Percentiles rank a stretch among this genome's conserved stretches.
These are phyloP conservation scores for Rhynchotus rufescens DNA, from an alignment of 2,797 vertebrate genomes.

Conservation along the genomic window DNA sequence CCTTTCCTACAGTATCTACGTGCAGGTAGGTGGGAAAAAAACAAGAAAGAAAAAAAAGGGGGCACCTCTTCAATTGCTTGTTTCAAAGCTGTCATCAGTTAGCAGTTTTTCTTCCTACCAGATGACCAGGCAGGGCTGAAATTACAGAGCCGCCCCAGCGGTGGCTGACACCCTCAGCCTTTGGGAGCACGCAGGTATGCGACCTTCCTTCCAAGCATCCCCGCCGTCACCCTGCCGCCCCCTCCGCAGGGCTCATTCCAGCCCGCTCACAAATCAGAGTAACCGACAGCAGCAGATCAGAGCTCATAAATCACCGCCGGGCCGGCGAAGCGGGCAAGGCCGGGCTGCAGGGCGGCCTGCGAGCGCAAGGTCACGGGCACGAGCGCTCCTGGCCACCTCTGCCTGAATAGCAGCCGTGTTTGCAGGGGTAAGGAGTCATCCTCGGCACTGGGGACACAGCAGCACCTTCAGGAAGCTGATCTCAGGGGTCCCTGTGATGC, in stretches of 20 bases:
- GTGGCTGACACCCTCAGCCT: not conserved
- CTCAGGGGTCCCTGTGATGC: not conserved
- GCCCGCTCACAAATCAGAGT: constrained; percentile 66
- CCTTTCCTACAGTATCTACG: not conserved
- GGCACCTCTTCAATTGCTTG: not conserved
- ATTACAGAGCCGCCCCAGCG: constrained; percentile 22
- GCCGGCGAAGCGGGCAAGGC: not conserved
- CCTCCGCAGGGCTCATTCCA: constrained; percentile 68
- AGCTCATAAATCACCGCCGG: constrained; percentile 27
- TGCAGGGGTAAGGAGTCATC: rapidly evolving
- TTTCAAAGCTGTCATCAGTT: constrained; percentile 53
- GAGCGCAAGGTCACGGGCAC: not conserved
- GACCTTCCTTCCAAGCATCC: constrained; percentile 32
- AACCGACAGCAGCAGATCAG: constrained; percentile 57
- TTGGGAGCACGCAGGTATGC: not conserved
- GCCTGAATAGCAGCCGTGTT: rapidly evolving
- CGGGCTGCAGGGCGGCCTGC: not conserved
- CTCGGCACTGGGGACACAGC: not conserved
- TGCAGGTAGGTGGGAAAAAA: not conserved
- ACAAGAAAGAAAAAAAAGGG: too few relatives aligned
- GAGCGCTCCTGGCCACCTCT: not conserved
- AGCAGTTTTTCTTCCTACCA: constrained; percentile 43
- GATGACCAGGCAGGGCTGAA: constrained; percentile 6
- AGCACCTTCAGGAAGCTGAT: not conserved
- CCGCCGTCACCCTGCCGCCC: constrained; percentile 3